Conservation (phyloP, 2,888 invertebrate species). For the Baronia brevicornis region DNA sequence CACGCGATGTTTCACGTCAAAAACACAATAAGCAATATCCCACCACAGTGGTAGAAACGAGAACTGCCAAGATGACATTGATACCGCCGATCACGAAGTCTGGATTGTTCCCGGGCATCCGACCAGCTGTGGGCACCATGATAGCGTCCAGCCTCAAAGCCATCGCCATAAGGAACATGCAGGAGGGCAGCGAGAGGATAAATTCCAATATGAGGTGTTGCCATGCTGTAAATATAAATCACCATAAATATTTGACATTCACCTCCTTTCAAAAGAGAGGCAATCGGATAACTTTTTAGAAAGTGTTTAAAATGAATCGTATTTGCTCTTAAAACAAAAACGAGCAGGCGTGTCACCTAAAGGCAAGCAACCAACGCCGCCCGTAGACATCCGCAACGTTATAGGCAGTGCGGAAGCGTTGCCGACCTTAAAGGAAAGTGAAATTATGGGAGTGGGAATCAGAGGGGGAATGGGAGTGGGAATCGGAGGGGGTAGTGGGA, state of each 20-base stretch:
- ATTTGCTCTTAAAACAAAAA: not conserved
- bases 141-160: slow-evolving; percentile 39
- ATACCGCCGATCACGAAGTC: slow-evolving; percentile 39
- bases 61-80: slow-evolving; percentile 33
- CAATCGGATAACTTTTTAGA: too few relatives aligned
- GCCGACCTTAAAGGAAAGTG: too few relatives aligned
- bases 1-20: too few relatives aligned
- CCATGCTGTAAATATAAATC: slow-evolving; percentile 35
- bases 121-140: slow-evolving; percentile 47
- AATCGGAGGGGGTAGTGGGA: too few relatives aligned
- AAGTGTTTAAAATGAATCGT: not conserved
- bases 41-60: slow-evolving; percentile 35
- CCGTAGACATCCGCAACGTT: too few relatives aligned
- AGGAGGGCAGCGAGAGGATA: slow-evolving; percentile 30
- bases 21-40: slow-evolving; percentile 23
- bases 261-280: not conserved
- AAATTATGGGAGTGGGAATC: too few relatives aligned
- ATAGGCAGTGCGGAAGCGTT: too few relatives aligned
- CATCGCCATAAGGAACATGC: slow-evolving; percentile 35
- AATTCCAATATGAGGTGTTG: slow-evolving; percentile 46
- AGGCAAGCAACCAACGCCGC: too few relatives aligned
- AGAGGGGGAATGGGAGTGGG: too few relatives aligned
- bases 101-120: slow-evolving; percentile 31
- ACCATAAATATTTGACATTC: not conserved
- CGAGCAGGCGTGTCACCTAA: too few relatives aligned